A percentile compares a stretch with the other conserved stretches of the same genome.
These are phyloP conservation scores for Cataglyphis hispanica DNA, from an alignment of 1,140 invertebrate genomes.

Conservation along the genomic window DNA sequence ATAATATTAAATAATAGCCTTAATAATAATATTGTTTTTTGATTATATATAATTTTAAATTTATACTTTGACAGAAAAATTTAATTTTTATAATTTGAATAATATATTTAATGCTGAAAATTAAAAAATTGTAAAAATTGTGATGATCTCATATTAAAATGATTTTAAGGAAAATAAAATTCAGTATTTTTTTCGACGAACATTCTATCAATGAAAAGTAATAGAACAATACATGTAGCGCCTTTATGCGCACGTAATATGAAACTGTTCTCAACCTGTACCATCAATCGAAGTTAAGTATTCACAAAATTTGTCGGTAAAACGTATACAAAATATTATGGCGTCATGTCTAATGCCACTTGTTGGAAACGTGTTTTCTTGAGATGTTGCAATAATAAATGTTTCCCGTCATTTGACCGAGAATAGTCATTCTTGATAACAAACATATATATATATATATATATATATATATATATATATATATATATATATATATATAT, in stretches of 20 bases:
- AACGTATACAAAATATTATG: constrained; percentile 43
- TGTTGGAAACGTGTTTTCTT: constrained; percentile 47
- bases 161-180: background rate
- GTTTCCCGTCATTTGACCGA: background rate
- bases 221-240: constrained; percentile 23
- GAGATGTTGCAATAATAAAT: constrained; percentile 25
- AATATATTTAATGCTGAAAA: background rate
- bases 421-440: background rate
- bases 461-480: too few relatives aligned
- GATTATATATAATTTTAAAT: background rate
- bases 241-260: background rate
- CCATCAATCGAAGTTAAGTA: constrained; percentile 40
- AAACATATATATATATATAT: too few relatives aligned
- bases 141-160: background rate
- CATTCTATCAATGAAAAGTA: background rate
- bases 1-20: background rate
- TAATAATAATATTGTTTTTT: constrained; percentile 17
- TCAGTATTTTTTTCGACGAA: too few relatives aligned
- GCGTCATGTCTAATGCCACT: constrained; percentile 46
- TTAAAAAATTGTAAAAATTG: background rate
- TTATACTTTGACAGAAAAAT: background rate
- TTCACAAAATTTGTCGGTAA: constrained; percentile 7
- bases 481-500: too few relatives aligned
- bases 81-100: background rate
- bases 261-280: constrained; percentile 16